These are phyloP conservation scores for Brachionus calyciflorus DNA, from an alignment of 1,140 invertebrate genomes.

Conservation along the genomic window DNA sequence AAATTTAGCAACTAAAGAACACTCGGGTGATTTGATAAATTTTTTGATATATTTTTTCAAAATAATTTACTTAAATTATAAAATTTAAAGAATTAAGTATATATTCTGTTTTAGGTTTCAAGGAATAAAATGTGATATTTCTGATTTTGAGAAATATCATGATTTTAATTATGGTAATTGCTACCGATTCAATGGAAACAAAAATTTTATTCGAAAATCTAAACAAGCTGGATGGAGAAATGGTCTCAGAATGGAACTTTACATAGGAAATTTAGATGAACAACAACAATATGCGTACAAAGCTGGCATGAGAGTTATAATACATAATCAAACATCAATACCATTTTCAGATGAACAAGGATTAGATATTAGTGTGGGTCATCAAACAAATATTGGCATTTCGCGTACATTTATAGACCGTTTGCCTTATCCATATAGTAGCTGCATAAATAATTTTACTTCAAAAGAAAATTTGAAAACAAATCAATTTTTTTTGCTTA, in stretches of 20 bases:
- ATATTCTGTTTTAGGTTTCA: no score
- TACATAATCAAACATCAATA: no score
- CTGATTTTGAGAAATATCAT: conserved; percentile 4
- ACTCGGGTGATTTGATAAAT: no score
- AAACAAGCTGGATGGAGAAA: conserved; percentile 12
- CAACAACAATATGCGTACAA: not conserved
- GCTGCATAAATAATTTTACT: conserved; percentile 7
- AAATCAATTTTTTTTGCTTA: not conserved
- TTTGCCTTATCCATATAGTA: not conserved
- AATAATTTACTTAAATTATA: no score
- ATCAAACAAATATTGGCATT: conserved; percentile 17
- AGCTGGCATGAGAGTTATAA: conserved; percentile 7
- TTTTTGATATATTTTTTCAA: no score
- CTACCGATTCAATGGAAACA: not conserved
- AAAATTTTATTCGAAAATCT: not conserved
- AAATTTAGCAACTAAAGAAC: no score
- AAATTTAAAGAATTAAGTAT: no score
- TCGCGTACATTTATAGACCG: not conserved
- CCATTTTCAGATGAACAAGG: no score
- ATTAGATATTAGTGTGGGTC: no score
- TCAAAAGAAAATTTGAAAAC: not conserved
- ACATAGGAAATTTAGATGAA: not conserved
- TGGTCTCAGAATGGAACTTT: not conserved
- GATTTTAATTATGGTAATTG: conserved; percentile 39
- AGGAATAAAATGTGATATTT: not conserved